Evolutionary conservation across 2,113 vertebrate genomes (phyloP).

Genomic region (Thymallus thymallus): DNA sequence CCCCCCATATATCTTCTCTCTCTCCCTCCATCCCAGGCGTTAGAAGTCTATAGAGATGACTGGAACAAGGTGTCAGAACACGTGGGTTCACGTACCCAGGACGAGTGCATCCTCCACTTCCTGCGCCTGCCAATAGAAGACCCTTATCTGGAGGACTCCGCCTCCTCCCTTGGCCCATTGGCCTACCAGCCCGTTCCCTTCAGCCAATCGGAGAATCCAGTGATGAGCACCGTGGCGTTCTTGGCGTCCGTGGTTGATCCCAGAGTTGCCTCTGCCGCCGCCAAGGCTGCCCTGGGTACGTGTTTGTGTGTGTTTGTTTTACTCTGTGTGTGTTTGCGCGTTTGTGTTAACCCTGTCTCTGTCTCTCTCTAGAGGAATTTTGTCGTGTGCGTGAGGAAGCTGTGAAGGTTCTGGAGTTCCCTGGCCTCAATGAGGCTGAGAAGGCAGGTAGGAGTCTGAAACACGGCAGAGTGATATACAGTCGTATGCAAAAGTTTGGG

Average conservation of each 20-base stretch:
- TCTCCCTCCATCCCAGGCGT: constrained; percentile 72
- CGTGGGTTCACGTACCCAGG: constrained; percentile 93
- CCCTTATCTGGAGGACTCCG: constrained; percentile 92
- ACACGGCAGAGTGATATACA: too few species aligned
- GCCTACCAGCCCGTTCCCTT: constrained; percentile 96
- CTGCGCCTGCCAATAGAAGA: constrained; percentile 94
- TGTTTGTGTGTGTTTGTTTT: neutral
- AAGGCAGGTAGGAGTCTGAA: constrained; percentile 72
- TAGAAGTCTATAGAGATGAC: constrained; percentile 98
- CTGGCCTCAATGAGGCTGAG: constrained; percentile 77
- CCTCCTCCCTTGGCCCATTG: constrained; percentile 88
- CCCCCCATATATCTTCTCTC: too few species aligned
- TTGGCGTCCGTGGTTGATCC: constrained; percentile 96
- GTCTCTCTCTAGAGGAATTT: constrained; percentile 86
- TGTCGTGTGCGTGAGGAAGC: constrained; percentile 88
- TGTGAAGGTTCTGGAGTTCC: constrained; percentile 80
- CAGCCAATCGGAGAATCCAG: constrained; percentile 95
- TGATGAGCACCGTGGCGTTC: constrained; percentile 99
- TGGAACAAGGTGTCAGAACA: constrained; percentile 99
- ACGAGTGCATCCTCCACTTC: constrained; percentile 96
- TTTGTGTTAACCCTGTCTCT: constrained; percentile 9
- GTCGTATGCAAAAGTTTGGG: too few species aligned
- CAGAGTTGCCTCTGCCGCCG: constrained; percentile 89
- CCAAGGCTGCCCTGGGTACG: constrained; percentile 90
- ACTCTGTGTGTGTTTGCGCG: neutral